Evolutionary conservation across 1,140 invertebrate species (phyloP).

Genomic region (Heliconius hermathena): DNA sequence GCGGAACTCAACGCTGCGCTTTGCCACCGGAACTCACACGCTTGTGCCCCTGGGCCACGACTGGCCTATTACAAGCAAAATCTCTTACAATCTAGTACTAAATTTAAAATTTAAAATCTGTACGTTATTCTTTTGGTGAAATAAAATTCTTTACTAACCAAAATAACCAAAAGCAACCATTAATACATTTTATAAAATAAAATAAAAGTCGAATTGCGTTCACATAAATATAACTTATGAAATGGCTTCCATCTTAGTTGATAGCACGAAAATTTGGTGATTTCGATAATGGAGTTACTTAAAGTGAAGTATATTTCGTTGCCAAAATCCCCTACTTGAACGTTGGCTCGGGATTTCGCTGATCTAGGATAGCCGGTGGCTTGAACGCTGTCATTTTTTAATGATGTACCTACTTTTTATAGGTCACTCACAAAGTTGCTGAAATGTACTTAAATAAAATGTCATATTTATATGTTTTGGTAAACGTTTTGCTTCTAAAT

Average conservation of each 20-base stretch:
- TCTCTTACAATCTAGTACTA: no score
- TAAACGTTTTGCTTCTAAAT: neutral
- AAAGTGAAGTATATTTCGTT: conserved; percentile 32
- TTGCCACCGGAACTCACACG: no score
- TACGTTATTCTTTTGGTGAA: no score
- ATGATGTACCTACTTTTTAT: conserved; percentile 13
- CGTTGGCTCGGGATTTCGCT: conserved; percentile 24
- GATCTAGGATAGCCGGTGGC: conserved; percentile 21
- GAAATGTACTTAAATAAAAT: neutral
- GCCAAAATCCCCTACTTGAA: conserved; percentile 29
- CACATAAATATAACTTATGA: conserved; percentile 2
- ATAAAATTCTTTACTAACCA: no score
- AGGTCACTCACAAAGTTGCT: neutral
- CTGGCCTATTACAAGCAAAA: no score
- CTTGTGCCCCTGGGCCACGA: no score
- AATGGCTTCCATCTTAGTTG: conserved; percentile 33
- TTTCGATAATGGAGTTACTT: conserved; percentile 35
- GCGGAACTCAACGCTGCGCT: no score
- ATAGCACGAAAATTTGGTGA: conserved; percentile 32
- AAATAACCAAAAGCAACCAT: neutral
- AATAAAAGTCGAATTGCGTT: neutral
- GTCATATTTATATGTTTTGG: neutral
- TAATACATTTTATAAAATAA: neutral
- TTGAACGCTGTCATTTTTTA: conserved; percentile 20
- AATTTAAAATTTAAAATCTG: no score